These are phyloP conservation scores for Therioaphis trifolii DNA, from an alignment of 2,888 invertebrate species.

Conservation along the genomic window DNA sequence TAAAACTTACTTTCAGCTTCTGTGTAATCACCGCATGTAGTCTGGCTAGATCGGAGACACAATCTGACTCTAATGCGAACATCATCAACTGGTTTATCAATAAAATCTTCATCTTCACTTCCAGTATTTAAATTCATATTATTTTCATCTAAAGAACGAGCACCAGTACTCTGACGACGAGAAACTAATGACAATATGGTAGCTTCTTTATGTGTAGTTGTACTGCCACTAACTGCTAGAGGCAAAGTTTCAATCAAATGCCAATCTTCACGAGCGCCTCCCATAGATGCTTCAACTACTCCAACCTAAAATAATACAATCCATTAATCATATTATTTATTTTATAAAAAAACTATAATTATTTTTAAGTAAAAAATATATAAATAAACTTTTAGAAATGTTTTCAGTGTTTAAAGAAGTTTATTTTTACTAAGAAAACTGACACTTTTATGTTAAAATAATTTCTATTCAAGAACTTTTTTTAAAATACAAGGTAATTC, in stretches of 20 bases:
- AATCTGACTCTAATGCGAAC: conserved; percentile 80
- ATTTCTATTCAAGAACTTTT: conserved; percentile 8
- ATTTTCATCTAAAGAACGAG: conserved; percentile 72
- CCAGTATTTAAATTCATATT: conserved; percentile 72
- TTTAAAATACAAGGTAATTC: background rate
- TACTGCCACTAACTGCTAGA: conserved; percentile 78
- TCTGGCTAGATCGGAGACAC: conserved; percentile 82
- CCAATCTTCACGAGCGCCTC: conserved; percentile 70
- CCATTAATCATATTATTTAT: too few species aligned
- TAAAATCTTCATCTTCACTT: conserved; percentile 68
- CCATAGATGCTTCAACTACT: conserved; percentile 66
- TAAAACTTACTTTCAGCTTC: conserved; percentile 82
- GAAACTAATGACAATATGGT: conserved; percentile 75
- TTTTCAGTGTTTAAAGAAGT: background rate
- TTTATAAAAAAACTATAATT: background rate
- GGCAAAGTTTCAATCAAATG: conserved; percentile 80
- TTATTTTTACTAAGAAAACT: background rate
- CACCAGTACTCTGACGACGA: conserved; percentile 68
- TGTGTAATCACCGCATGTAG: conserved; percentile 85
- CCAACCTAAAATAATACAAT: conserved; percentile 65
- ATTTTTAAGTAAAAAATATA: background rate
- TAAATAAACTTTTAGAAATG: background rate
- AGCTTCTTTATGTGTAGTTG: conserved; percentile 78
- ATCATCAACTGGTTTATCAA: conserved; percentile 64
- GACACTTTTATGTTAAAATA: background rate